These are phyloP conservation scores for Tinamus guttatus DNA, from an alignment of 2,113 vertebrate genomes.

Conservation along the genomic window DNA sequence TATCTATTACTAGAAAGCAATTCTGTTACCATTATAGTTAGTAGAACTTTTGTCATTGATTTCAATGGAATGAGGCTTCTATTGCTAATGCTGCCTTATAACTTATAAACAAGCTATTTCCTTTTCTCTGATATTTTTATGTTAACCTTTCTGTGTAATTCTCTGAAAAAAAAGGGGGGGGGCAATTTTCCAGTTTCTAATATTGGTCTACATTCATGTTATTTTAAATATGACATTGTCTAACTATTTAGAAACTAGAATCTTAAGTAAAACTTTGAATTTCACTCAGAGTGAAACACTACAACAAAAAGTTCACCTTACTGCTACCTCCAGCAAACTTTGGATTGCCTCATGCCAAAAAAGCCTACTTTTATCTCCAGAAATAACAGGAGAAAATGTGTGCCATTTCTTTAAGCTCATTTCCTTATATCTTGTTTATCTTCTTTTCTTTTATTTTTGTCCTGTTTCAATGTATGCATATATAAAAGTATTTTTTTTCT, in stretches of 20 bases:
- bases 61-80: not conserved
- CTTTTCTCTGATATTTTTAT: not conserved
- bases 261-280: not conserved
- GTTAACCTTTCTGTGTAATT: not conserved
- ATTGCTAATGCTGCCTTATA: not conserved
- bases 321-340: not conserved
- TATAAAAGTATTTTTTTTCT: not conserved
- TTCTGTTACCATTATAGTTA: not conserved
- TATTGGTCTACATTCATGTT: not conserved
- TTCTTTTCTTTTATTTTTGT: not conserved
- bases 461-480: not conserved
- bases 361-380: not conserved
- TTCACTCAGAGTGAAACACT: not conserved
- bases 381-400: not conserved
- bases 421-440: not conserved
- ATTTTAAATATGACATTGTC: not conserved
- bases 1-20: not conserved
- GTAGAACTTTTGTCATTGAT: not conserved
- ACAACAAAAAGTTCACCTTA: not conserved
- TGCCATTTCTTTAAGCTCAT: not conserved
- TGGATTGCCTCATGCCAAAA: accelerated
- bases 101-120: not conserved
- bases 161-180: not conserved
- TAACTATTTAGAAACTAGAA: not conserved
- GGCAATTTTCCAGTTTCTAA: not conserved